Percentiles rank a stretch among this genome's conserved stretches.
Conservation (phyloP, 2,113 vertebrate species). For the Toxostoma redivivum region DNA sequence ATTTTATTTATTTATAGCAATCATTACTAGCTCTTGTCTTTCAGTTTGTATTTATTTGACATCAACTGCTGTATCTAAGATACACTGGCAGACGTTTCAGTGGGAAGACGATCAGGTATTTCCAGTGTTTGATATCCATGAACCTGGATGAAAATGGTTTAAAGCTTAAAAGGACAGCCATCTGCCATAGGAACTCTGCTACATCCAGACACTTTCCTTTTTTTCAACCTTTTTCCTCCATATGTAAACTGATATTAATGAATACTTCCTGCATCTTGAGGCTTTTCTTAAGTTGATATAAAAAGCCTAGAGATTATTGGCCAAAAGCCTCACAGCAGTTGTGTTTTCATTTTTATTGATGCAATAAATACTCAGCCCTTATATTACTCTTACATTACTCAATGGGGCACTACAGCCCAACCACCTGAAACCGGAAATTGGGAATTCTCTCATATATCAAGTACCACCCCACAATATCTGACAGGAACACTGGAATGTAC, state of each 20-base stretch:
- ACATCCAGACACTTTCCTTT: neutral
- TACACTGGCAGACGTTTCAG: neutral
- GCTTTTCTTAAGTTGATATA: neutral
- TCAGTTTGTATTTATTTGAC: neutral
- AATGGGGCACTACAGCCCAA: neutral
- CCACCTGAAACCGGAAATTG: neutral
- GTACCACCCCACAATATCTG: neutral
- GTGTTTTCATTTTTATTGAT: slow-evolving; percentile 28
- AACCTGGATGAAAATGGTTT: neutral
- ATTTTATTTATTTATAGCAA: neutral
- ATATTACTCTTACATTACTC: neutral
- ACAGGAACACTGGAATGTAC: neutral
- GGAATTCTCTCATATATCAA: slow-evolving; percentile 13
- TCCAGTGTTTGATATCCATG: neutral
- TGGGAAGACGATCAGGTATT: neutral
- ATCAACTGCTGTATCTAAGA: neutral
- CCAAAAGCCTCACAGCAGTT: neutral
- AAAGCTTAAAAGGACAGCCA: neutral
- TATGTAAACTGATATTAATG: neutral
- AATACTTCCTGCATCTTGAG: neutral
- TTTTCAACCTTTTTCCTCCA: neutral
- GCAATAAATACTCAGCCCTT: neutral
- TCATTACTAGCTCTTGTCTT: neutral
- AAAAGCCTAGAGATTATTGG: neutral
- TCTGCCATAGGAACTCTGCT: neutral